phyloP scores from a whole-genome alignment of 1,140 invertebrate genomes.

The Berghia stephanieae region DNA sequence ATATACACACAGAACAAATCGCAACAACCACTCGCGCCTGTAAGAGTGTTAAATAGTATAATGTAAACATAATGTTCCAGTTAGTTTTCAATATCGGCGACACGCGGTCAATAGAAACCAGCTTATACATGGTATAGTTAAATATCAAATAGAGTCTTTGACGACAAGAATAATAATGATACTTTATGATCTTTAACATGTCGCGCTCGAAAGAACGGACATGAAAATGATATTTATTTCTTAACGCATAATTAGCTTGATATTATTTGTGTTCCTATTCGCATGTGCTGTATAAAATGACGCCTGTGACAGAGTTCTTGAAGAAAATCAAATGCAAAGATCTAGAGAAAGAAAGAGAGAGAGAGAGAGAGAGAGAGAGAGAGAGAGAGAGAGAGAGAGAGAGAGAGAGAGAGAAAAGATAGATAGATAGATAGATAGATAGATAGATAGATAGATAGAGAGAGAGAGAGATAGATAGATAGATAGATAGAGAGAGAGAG shows the following conservation, averaged over 20 bases:
- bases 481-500: too few species aligned
- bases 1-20: not conserved
- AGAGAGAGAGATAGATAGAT: too few species aligned
- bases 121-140: too few species aligned
- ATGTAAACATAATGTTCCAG: too few species aligned
- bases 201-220: too few species aligned
- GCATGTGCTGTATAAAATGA: not conserved
- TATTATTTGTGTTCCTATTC: not conserved
- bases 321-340: not conserved
- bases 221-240: too few species aligned
- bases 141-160: too few species aligned
- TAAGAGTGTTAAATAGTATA: too few species aligned
- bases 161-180: too few species aligned
- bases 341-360: slow-evolving; percentile 3
- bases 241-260: not conserved
- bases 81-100: too few species aligned
- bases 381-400: slow-evolving; percentile 24
- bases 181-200: too few species aligned
- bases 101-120: too few species aligned
- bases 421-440: not conserved
- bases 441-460: not conserved
- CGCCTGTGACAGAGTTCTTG: not conserved
- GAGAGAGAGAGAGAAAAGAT: slow-evolving; percentile 9
- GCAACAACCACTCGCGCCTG: not conserved
- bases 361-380: slow-evolving; percentile 20